These are phyloP conservation scores for Tachycineta bicolor DNA, from an alignment of 2,113 vertebrate genomes.

Conservation along the genomic window DNA sequence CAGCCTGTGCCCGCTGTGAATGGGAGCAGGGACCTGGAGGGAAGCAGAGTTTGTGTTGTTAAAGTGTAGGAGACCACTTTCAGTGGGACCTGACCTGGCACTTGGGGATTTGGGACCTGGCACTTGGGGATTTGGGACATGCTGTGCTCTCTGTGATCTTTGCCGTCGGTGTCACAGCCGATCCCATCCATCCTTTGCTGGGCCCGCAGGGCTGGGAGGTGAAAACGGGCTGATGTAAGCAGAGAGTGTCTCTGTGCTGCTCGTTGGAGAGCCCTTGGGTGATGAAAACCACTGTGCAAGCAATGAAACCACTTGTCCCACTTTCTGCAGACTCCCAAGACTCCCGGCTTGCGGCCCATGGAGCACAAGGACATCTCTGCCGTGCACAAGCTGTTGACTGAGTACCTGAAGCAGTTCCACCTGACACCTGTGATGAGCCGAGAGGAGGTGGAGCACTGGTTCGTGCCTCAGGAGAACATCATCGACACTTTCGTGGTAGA, in stretches of 20 bases:
- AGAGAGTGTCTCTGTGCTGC: accelerated
- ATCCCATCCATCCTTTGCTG: neutral
- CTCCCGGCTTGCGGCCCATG: conserved; percentile 87
- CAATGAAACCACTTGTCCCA: neutral
- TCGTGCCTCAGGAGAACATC: conserved; percentile 94
- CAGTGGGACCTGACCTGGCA: neutral
- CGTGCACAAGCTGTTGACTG: conserved; percentile 86
- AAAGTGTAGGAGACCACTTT: neutral
- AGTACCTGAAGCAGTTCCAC: conserved; percentile 92
- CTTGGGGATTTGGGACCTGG: neutral
- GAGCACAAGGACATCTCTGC: conserved; percentile 86
- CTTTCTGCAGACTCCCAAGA: conserved; percentile 85
- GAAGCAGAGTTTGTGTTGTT: neutral
- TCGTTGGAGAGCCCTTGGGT: neutral
- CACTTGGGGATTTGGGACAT: neutral
- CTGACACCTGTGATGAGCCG: conserved; percentile 88
- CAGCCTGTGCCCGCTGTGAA: accelerated
- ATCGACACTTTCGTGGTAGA: conserved; percentile 96
- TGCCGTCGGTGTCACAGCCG: accelerated
- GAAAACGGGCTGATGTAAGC: neutral
- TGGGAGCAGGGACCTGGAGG: neutral
- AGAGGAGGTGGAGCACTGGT: conserved; percentile 96
- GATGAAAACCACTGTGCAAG: neutral
- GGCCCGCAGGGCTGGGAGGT: neutral
- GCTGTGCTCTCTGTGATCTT: neutral